Percentiles rank a stretch among this genome's conserved stretches.
Evolutionary conservation across 2,113 vertebrate species (phyloP).

Genomic region (Caloenas nicobarica): DNA sequence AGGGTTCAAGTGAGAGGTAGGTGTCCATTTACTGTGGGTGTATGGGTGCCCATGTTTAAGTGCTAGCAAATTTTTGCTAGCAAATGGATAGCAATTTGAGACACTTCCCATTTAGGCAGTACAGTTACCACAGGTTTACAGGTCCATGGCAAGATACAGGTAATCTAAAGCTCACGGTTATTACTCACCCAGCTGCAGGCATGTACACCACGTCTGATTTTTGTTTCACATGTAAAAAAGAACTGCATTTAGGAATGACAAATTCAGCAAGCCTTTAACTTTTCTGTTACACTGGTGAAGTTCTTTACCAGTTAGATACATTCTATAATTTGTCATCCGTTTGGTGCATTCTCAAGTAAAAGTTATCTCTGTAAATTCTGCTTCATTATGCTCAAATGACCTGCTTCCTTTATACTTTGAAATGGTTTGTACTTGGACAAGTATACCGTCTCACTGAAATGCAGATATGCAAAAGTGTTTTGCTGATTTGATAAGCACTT

Average conservation of each 20-base stretch:
- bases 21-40: background rate
- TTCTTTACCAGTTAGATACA: background rate
- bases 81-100: background rate
- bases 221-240: background rate
- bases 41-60: background rate
- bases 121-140: conserved; percentile 1
- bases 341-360: background rate
- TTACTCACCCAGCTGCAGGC: background rate
- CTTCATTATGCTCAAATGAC: background rate
- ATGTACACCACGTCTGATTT: background rate
- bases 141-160: background rate
- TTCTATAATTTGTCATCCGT: background rate
- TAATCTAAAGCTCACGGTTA: background rate
- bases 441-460: background rate
- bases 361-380: background rate
- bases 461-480: background rate
- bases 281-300: background rate
- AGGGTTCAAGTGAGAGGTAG: background rate
- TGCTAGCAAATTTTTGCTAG: background rate
- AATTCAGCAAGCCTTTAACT: background rate
- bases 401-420: background rate
- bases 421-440: background rate
- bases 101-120: background rate
- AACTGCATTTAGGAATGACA: background rate
- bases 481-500: background rate